These are phyloP conservation scores for Thomomys bottae DNA, from an alignment of 2,113 vertebrate species.

Conservation along the genomic window DNA sequence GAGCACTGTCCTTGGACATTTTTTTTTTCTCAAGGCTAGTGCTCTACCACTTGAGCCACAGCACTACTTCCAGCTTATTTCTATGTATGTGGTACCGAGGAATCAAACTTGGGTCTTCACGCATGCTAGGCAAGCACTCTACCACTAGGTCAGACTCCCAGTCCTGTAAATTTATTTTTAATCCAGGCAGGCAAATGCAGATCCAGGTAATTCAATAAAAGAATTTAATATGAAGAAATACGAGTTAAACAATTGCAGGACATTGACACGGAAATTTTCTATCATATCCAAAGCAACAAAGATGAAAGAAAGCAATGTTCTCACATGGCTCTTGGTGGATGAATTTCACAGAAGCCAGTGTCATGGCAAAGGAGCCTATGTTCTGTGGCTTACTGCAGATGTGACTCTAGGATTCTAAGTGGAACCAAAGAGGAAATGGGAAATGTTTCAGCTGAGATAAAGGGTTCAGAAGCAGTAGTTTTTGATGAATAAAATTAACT, in stretches of 20 bases:
- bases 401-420: not conserved
- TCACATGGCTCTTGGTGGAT: not conserved
- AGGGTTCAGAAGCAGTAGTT: not conserved
- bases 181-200: not conserved
- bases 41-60: too few relatives aligned
- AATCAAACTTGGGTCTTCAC: too few relatives aligned
- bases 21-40: too few relatives aligned
- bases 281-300: rapidly evolving
- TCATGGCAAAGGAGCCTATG: not conserved
- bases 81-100: too few relatives aligned
- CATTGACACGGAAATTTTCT: not conserved
- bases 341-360: not conserved
- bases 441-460: not conserved
- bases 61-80: too few relatives aligned
- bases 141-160: too few relatives aligned
- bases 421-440: not conserved
- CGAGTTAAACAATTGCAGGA: not conserved
- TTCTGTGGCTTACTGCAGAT: not conserved
- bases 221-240: not conserved
- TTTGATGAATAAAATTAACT: not conserved
- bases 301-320: not conserved
- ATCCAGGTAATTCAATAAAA: not conserved
- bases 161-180: too few relatives aligned
- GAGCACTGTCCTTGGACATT: too few relatives aligned
- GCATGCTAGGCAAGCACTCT: too few relatives aligned